These are phyloP conservation scores for Oriolus oriolus DNA, from an alignment of 2,113 vertebrate genomes.

Conservation along the genomic window DNA sequence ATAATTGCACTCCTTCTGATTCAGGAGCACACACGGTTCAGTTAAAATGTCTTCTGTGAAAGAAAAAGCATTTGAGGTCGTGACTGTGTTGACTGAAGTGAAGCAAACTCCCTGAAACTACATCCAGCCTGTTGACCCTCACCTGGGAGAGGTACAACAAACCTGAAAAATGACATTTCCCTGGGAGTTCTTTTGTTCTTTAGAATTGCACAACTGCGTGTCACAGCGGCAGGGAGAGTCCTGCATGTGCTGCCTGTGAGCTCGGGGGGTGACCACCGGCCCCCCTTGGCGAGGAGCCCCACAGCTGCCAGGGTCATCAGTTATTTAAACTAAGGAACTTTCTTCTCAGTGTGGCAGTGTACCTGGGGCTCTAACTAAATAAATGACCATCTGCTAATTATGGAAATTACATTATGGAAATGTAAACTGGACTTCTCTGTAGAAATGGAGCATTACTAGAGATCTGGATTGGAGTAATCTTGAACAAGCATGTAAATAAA, in stretches of 20 bases:
- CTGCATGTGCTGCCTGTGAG: fast-evolving
- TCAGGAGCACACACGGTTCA: background rate
- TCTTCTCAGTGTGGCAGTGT: background rate
- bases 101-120: background rate
- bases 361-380: background rate
- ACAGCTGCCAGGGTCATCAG: background rate
- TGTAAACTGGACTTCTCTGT: background rate
- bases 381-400: background rate
- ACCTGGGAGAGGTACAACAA: background rate
- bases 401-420: background rate
- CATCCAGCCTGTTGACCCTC: background rate
- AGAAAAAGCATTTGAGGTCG: fast-evolving
- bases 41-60: background rate
- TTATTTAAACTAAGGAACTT: background rate
- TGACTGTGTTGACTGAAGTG: background rate
- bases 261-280: background rate
- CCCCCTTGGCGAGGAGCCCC: background rate
- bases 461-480: background rate
- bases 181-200: background rate
- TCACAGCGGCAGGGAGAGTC: background rate
- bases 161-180: background rate
- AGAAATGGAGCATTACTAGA: background rate
- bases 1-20: background rate
- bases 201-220: fast-evolving
- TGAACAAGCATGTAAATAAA: background rate